These are phyloP conservation scores for Arvicanthis niloticus DNA, from an alignment of 2,113 vertebrate genomes.

Conservation along the genomic window DNA sequence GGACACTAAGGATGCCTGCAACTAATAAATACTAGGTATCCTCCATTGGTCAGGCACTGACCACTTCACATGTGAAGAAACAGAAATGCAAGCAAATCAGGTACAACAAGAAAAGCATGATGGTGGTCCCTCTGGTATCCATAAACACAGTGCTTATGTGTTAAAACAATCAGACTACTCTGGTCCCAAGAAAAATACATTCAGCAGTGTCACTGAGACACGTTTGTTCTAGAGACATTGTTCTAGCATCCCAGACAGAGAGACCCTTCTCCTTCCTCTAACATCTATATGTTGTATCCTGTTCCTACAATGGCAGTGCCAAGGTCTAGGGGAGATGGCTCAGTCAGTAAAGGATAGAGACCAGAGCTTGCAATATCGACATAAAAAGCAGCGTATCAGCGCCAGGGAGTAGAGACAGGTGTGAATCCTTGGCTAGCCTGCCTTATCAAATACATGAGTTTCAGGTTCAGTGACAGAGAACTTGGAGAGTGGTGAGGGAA, in stretches of 20 bases:
- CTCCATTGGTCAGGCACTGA: background rate
- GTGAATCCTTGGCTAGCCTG: background rate
- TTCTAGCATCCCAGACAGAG: background rate
- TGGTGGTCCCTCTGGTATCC: background rate
- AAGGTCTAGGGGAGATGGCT: background rate
- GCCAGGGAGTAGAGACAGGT: background rate
- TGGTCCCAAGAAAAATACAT: background rate
- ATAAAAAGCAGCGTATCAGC: background rate
- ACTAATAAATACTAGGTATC: background rate
- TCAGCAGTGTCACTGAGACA: background rate
- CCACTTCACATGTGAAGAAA: background rate
- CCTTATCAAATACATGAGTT: background rate
- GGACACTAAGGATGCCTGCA: background rate
- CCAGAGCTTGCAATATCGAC: background rate
- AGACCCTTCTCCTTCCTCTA: background rate
- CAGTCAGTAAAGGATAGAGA: background rate
- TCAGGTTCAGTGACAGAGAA: background rate
- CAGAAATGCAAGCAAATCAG: background rate
- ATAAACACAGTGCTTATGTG: fast-evolving
- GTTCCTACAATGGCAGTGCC: background rate
- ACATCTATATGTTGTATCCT: background rate
- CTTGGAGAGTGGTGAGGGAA: background rate
- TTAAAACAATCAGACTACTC: background rate
- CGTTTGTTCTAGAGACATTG: background rate
- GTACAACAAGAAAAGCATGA: background rate